A percentile compares a stretch with the other conserved stretches of the same genome.
phyloP scores from a whole-genome alignment of 2,113 vertebrate species.

The Hyperopisus bebe region DNA sequence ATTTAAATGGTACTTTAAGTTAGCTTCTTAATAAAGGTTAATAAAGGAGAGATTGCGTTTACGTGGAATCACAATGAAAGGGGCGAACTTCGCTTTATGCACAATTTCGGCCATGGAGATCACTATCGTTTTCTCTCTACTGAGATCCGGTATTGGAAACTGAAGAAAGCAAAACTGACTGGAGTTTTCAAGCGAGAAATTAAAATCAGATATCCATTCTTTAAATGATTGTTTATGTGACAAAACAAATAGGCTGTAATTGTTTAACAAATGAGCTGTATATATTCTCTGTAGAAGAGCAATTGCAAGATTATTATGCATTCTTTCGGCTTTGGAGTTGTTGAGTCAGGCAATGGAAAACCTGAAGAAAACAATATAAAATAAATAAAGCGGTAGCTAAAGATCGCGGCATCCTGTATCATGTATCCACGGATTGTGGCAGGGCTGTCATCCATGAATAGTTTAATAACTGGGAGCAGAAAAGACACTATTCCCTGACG shows the following conservation, averaged over 20 bases:
- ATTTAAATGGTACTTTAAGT: neutral
- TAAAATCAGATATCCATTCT: neutral
- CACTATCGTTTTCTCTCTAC: neutral
- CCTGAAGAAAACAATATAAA: neutral
- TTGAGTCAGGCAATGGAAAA: neutral
- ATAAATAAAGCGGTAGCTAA: neutral
- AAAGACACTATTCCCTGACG: slow-evolving; percentile 8
- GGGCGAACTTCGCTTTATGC: slow-evolving; percentile 18
- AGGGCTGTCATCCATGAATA: neutral
- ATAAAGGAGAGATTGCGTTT: slow-evolving; percentile 23
- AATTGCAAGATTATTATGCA: neutral
- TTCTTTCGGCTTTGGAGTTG: neutral
- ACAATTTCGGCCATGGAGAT: slow-evolving; percentile 33
- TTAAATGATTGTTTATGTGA: neutral
- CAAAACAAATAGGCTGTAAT: neutral
- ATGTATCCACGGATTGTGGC: neutral
- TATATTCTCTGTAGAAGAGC: neutral
- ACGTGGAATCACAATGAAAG: slow-evolving; percentile 27
- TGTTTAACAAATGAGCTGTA: neutral
- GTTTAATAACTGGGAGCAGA: neutral
- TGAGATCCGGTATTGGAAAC: neutral
- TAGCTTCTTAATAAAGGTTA: neutral
- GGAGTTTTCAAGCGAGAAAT: neutral
- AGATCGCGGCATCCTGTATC: neutral
- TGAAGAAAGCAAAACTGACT: neutral